A percentile compares a stretch with the other conserved stretches of the same genome.
phyloP scores from a whole-genome alignment of 2,888 invertebrate species.

The Syrista parreyssii region DNA sequence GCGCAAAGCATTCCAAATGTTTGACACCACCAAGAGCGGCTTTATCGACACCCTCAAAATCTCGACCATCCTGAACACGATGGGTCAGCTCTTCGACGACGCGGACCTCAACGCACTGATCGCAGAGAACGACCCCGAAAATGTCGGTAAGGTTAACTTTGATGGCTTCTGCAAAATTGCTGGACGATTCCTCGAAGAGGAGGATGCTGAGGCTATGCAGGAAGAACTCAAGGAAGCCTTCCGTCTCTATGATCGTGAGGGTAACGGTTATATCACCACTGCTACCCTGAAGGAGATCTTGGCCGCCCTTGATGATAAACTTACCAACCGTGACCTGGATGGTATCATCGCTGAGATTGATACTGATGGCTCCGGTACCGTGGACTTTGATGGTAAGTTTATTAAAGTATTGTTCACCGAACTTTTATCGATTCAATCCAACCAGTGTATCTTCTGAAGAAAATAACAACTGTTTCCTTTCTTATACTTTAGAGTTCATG shows the following conservation, averaged over 20 bases:
- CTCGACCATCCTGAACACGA: slow-evolving; percentile 91
- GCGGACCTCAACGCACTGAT: slow-evolving; percentile 89
- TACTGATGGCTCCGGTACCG: slow-evolving; percentile 97
- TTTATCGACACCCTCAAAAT: slow-evolving; percentile 92
- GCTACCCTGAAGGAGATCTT: slow-evolving; percentile 93
- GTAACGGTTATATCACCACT: slow-evolving; percentile 93
- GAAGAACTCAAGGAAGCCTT: slow-evolving; percentile 98
- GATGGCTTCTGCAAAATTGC: slow-evolving; percentile 95
- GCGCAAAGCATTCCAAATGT: slow-evolving; percentile 97
- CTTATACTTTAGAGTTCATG: slow-evolving; percentile 82
- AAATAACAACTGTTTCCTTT: slow-evolving; percentile 8
- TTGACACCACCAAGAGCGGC: slow-evolving; percentile 92
- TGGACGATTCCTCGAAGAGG: slow-evolving; percentile 93
- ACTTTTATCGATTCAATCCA: not conserved
- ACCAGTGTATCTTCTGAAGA: not conserved
- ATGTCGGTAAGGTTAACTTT: slow-evolving; percentile 92
- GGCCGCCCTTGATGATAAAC: slow-evolving; percentile 91
- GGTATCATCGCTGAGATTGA: slow-evolving; percentile 98
- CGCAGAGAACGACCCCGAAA: slow-evolving; percentile 91
- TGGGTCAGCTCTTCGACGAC: slow-evolving; percentile 95
- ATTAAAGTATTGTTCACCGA: not conserved
- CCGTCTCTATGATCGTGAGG: slow-evolving; percentile 96
- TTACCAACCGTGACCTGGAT: slow-evolving; percentile 91
- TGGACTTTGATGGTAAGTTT: slow-evolving; percentile 94
- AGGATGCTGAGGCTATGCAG: slow-evolving; percentile 95